A percentile compares a stretch with the other conserved stretches of the same genome.
These are phyloP conservation scores for Oeneis ivallda DNA, from an alignment of 2,888 invertebrate genomes.

Conservation along the genomic window DNA sequence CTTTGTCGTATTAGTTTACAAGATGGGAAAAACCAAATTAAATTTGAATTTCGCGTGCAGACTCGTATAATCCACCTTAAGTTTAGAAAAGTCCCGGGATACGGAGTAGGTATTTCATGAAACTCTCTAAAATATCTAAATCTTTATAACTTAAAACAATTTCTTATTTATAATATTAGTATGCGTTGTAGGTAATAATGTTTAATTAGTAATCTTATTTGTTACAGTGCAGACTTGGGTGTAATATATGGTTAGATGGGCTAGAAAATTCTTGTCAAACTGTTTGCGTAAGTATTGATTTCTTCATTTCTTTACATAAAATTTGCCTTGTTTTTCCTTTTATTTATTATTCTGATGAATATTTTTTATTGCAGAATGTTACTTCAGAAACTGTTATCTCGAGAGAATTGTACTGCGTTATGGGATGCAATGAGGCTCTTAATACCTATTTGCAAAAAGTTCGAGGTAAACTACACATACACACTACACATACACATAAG, in stretches of 20 bases:
- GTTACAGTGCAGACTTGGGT: slow-evolving; percentile 90
- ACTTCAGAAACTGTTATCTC: slow-evolving; percentile 85
- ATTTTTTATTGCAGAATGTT: slow-evolving; percentile 82
- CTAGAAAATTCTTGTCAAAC: slow-evolving; percentile 88
- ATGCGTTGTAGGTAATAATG: too few species aligned
- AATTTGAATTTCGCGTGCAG: too few species aligned
- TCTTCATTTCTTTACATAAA: too few species aligned
- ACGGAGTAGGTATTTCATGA: too few species aligned
- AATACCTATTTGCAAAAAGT: slow-evolving; percentile 87
- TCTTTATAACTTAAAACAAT: too few species aligned
- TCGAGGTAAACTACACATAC: slow-evolving; percentile 74
- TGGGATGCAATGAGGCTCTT: slow-evolving; percentile 91
- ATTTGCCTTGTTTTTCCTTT: not conserved
- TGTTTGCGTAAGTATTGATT: slow-evolving; percentile 88
- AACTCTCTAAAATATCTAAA: too few species aligned
- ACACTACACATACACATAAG: too few species aligned
- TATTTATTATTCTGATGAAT: not conserved
- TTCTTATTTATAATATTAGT: too few species aligned
- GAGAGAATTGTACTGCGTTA: slow-evolving; percentile 88
- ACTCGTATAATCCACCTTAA: too few species aligned
- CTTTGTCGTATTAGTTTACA: too few species aligned
- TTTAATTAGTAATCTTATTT: slow-evolving; percentile 39
- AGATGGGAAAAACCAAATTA: too few species aligned
- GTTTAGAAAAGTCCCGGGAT: too few species aligned
- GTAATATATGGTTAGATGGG: slow-evolving; percentile 89